These are phyloP conservation scores for Erebia palarica DNA, from an alignment of 2,888 invertebrate species.

Conservation along the genomic window DNA sequence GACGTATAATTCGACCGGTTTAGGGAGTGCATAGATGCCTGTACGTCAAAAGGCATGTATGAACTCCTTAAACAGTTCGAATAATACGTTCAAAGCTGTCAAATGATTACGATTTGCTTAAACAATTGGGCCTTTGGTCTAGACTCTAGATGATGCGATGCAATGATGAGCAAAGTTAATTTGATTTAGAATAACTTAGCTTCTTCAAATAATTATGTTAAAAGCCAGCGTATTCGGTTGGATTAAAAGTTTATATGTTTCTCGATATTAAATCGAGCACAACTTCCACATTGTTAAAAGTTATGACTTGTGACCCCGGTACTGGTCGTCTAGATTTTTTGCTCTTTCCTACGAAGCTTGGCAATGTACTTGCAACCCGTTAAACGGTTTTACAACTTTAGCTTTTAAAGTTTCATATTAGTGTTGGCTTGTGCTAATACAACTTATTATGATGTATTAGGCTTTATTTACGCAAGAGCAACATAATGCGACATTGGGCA, in stretches of 20 bases:
- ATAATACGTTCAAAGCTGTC: too few relatives aligned
- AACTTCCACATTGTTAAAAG: conserved; percentile 12
- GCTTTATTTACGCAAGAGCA: too few relatives aligned
- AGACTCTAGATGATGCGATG: too few relatives aligned
- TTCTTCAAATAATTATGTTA: neutral
- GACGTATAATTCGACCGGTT: too few relatives aligned
- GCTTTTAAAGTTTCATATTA: neutral
- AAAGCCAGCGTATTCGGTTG: neutral
- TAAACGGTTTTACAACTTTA: neutral
- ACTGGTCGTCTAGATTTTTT: neutral
- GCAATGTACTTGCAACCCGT: neutral
- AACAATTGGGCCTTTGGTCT: too few relatives aligned
- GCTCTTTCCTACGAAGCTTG: conserved; percentile 6
- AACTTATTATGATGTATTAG: neutral
- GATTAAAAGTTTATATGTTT: conserved; percentile 6
- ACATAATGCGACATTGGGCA: too few relatives aligned
- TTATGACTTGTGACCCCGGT: conserved; percentile 3
- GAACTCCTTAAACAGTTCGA: too few relatives aligned
- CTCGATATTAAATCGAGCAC: neutral
- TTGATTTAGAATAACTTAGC: too few relatives aligned
- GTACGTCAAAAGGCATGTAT: too few relatives aligned
- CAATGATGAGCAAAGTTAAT: too few relatives aligned
- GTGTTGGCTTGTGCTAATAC: neutral
- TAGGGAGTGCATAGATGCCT: too few relatives aligned
- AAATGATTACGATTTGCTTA: too few relatives aligned